phyloP scores from a whole-genome alignment of 2,797 vertebrate genomes.

The Smutsia temminckii region DNA sequence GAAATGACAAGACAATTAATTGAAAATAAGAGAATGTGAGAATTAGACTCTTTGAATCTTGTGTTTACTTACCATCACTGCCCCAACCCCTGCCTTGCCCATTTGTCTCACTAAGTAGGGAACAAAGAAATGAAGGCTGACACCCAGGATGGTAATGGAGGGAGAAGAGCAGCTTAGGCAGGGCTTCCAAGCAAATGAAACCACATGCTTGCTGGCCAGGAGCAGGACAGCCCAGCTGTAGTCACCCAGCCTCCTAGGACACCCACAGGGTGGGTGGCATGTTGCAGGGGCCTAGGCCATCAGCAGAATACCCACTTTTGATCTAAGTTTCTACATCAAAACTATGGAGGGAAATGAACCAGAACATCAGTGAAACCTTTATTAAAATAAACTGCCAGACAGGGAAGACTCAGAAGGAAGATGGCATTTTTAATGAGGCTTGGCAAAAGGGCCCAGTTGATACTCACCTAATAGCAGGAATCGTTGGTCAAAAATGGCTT shows the following conservation, averaged over 20 bases:
- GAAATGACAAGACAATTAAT: neutral
- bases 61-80: fast-evolving
- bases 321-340: neutral
- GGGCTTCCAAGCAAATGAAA: neutral
- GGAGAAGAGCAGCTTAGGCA: neutral
- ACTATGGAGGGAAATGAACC: neutral
- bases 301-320: neutral
- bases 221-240: too few relatives aligned
- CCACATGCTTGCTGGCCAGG: neutral
- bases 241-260: neutral
- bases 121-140: neutral
- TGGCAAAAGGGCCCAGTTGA: neutral
- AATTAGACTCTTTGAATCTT: neutral
- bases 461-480: neutral
- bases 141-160: neutral
- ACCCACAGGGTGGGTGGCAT: neutral
- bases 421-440: neutral
- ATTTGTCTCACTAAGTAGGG: neutral
- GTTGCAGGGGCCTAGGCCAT: neutral
- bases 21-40: neutral
- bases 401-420: neutral
- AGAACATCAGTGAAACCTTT: neutral
- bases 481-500: neutral
- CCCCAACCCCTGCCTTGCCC: fast-evolving
- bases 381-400: neutral